Evolutionary conservation across 2,113 vertebrate genomes (phyloP).

Genomic region (Herpailurus yagouaroundi): DNA sequence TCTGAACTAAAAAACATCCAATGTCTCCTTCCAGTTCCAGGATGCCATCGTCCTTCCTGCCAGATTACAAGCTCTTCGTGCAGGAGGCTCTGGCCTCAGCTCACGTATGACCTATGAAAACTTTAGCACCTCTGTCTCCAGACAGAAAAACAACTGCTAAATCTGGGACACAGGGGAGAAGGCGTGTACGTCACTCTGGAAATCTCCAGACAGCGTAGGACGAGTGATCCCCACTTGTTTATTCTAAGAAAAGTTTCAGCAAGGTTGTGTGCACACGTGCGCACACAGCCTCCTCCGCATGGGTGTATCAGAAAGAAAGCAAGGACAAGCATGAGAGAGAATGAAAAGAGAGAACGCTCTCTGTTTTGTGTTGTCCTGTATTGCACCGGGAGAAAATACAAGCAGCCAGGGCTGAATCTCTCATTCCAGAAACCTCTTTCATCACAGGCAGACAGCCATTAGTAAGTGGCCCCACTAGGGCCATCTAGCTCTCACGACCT

Average conservation of each 20-base stretch:
- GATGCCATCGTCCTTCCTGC: not conserved
- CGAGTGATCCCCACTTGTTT: not conserved
- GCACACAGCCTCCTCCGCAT: not conserved
- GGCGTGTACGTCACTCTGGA: not conserved
- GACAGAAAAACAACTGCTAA: constrained; percentile 23
- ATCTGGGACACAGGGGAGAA: constrained; percentile 7
- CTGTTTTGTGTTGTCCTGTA: not conserved
- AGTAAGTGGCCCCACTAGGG: not conserved
- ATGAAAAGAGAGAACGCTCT: not conserved
- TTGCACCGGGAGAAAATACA: not conserved
- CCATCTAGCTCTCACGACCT: not conserved
- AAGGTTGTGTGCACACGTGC: not conserved
- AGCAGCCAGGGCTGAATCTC: not conserved
- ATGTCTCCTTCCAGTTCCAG: not conserved
- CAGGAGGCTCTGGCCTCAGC: not conserved
- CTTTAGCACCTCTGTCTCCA: constrained; percentile 11
- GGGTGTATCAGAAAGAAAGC: not conserved
- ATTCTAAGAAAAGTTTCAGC: not conserved
- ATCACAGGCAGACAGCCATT: not conserved
- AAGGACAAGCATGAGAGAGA: not conserved
- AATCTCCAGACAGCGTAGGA: not conserved
- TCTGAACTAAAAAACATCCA: not conserved
- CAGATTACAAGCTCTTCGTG: not conserved
- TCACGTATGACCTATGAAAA: constrained; percentile 45
- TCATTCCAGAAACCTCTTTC: not conserved